Conservation (phyloP, 1,140 invertebrate genomes). For the Proales similis region DNA sequence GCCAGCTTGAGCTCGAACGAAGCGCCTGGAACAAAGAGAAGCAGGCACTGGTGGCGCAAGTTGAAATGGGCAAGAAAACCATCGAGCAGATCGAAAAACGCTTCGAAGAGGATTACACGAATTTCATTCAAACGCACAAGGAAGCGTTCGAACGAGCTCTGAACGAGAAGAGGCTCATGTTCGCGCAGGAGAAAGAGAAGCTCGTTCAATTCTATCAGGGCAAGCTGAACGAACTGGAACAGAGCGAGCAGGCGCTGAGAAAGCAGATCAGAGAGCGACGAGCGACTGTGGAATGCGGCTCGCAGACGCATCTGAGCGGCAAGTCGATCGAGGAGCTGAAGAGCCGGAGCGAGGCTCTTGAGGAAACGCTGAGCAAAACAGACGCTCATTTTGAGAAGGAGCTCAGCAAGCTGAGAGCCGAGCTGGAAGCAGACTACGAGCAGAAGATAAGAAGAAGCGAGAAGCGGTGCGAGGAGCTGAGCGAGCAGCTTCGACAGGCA, state of each 20-base stretch:
- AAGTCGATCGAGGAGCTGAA: background rate
- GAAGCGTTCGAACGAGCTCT: background rate
- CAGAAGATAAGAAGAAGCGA: background rate
- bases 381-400: slow-evolving; percentile 36
- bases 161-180: slow-evolving; percentile 10
- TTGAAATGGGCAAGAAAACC: too few species aligned
- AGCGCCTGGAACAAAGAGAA: too few species aligned
- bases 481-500: background rate
- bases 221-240: slow-evolving; percentile 6
- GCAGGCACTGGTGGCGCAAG: too few species aligned
- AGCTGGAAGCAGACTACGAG: slow-evolving; percentile 33
- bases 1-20: too few species aligned
- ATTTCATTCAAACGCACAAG: slow-evolving; percentile 25
- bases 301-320: background rate
- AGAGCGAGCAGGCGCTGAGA: background rate
- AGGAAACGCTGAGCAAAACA: slow-evolving; percentile 19
- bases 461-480: background rate
- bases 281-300: background rate
- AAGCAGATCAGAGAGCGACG: slow-evolving; percentile 10
- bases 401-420: slow-evolving; percentile 13
- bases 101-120: slow-evolving; percentile 29
- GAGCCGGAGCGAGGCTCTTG: slow-evolving; percentile 2
- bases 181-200: slow-evolving; percentile 4
- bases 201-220: slow-evolving; percentile 19
- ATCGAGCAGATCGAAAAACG: slow-evolving; percentile 27